A percentile compares a stretch with the other conserved stretches of the same genome.
phyloP scores from a whole-genome alignment of 2,797 vertebrate species.

The Antrozous pallidus region DNA sequence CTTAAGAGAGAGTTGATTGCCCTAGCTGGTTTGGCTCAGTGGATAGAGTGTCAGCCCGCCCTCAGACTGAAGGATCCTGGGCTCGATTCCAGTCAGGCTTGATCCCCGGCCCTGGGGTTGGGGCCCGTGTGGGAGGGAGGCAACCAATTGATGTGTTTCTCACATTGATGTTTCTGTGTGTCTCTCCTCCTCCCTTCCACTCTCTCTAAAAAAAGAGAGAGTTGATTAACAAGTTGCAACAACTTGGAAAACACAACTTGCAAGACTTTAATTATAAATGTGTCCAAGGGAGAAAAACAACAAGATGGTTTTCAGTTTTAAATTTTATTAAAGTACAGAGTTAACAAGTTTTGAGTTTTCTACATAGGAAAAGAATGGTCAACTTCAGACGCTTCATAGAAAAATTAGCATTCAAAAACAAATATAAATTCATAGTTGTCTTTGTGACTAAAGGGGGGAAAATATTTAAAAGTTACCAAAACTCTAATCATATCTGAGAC shows the following conservation, averaged over 20 bases:
- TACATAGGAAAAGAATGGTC: constrained; percentile 64
- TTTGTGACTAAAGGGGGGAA: constrained; percentile 29
- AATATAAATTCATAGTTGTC: constrained; percentile 46
- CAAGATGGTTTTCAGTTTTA: constrained; percentile 25
- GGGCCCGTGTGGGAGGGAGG: neutral
- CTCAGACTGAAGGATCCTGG: too few relatives aligned
- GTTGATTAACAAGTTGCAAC: neutral
- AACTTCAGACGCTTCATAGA: constrained; percentile 58
- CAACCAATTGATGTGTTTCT: neutral
- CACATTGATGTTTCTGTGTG: neutral
- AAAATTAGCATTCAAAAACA: constrained; percentile 62
- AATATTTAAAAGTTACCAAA: constrained; percentile 67
- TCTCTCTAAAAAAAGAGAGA: neutral
- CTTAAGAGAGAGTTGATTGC: neutral
- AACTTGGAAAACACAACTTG: neutral
- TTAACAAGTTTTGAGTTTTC: constrained; percentile 56
- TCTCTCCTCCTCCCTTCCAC: neutral
- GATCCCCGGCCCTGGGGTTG: too few relatives aligned
- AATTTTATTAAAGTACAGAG: constrained; percentile 72
- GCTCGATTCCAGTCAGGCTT: too few relatives aligned
- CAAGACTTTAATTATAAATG: neutral
- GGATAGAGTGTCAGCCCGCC: too few relatives aligned
- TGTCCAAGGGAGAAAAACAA: neutral
- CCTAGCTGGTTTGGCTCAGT: neutral
- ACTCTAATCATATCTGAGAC: constrained; percentile 56